phyloP scores from a whole-genome alignment of 2,113 vertebrate genomes.

The Tachuris rubrigastra region DNA sequence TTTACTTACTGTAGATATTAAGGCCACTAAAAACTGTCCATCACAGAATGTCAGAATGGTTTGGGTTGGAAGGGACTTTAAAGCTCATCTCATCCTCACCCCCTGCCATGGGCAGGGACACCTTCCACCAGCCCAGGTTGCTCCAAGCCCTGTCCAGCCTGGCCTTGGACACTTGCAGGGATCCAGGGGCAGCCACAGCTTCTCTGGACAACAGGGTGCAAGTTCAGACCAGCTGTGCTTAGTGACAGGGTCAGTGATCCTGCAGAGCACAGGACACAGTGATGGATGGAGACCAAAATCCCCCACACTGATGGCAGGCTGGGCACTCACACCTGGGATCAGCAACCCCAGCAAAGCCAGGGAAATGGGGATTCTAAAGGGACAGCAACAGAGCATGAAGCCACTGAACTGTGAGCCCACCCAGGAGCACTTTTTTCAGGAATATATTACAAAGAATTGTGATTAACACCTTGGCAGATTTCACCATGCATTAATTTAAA shows the following conservation, averaged over 20 bases:
- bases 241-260: neutral
- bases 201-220: neutral
- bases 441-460: neutral
- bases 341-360: neutral
- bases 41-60: neutral
- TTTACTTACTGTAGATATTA: neutral
- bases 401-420: neutral
- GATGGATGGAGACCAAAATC: neutral
- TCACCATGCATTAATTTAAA: neutral
- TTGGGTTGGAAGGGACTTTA: neutral
- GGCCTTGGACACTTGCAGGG: neutral
- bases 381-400: neutral
- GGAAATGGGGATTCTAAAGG: neutral
- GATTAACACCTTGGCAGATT: neutral
- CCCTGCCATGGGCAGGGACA: neutral
- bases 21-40: neutral
- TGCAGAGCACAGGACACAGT: neutral
- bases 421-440: neutral
- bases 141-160: neutral
- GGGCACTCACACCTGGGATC: neutral
- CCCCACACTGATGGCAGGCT: neutral
- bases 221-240: neutral
- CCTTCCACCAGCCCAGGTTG: fast-evolving
- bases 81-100: neutral
- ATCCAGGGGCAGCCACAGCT: neutral